Base-by-base conservation (phyloP, 2,797 vertebrate genomes). In the Arnoldichthys spilopterus region DNA sequence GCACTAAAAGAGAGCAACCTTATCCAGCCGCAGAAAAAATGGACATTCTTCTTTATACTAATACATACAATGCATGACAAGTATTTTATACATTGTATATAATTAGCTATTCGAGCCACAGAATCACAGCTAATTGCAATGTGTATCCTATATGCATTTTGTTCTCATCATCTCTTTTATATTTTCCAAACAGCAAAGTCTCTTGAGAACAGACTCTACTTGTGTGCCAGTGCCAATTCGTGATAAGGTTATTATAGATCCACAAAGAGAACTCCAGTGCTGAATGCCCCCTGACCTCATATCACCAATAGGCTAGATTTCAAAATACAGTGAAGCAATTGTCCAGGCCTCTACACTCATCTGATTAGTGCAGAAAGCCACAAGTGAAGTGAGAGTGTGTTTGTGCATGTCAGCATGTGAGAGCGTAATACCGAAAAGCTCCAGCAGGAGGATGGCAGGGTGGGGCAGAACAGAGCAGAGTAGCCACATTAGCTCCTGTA, bases 401-500 rank as follows among this genome's bases (percentile, higher is more conserved):
- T 26, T 9, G 53, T 56, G 53, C 53, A 13, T 32, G 56, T 51
- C 22, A 61, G 28, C 34, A 20, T 67, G 54, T 58, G 15, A 64
- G 24, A n/a, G n/a, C 58, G 83, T 63, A 85, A 85, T 83, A 71
- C 66, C 37, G 22, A 53, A 76, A 26, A 13, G 9, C 59, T 82
- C 77, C 82, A 83, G 70, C 53, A 77, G 76, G 72, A 76, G 76
- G 70, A 69, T 24, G 66, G 47, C 8, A 12, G 56, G 30, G 58
- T 56, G 68, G 51, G 74, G 74, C 62, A 11, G 37, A 32, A 45
- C 28, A 12, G 34, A 71, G 40, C 53, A 6, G 53, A 45, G 49
- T 15, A 34, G 20, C 32, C 56, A 40, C 54, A 53, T 53, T n/a
- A 28, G 6, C 40, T 63, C n/a, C 22, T 18, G 32, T 43, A 67